Evolutionary conservation across 1,140 invertebrate genomes (phyloP), one percentile per base, ranked within the genome.

Genomic region (Pseudomyrmex dendroicus): DNA sequence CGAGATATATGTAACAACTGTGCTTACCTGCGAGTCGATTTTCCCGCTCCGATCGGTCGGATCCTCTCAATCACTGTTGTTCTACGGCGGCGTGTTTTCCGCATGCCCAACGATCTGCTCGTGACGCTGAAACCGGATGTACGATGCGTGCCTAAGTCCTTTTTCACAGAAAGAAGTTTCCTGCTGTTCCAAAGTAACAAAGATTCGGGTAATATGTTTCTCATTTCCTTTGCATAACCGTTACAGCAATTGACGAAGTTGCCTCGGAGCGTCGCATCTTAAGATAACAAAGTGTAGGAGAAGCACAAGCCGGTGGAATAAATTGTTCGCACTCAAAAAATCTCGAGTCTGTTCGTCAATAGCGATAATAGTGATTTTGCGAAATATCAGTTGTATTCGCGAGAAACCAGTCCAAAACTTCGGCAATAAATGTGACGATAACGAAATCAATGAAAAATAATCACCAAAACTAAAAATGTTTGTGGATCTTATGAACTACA

Each of bases 61-160:
- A 84, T 88, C 72, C 82, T 88, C 66, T 89, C 80, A 76, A 84
- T 86, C 86, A 86, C 74, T 84, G 84, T 86, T 66, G 61, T 25
- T 80, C 63, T 66, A 78, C 63, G 35, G 48, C 52, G 76, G 72
- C 67, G 62, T 61, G 83, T 13, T 87, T 86, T 89, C 84, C 87
- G 88, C 88, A 86, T 89, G 78, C 84, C 76, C 82, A 72, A 62
- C 62, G 17, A 74, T 73, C 73, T 82, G 72, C 25, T 61, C 72
- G 56, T 72, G 56, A 68, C 57, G 56, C n/a, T 48, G 25, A 25
- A 13, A 12, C 63, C 78, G 85, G 44, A 85, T 88, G 64, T 84
- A 64, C 72, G 56, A 61, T 52, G 10, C 25, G 17, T 10, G n/a
- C 10, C 52, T 57, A 59, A 13, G 77, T 64, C 67, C 50, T 52